Evolutionary conservation across 2,888 invertebrate genomes (phyloP), one percentile per base, ranked within the genome.

Genomic region (Lapara coniferarum): DNA sequence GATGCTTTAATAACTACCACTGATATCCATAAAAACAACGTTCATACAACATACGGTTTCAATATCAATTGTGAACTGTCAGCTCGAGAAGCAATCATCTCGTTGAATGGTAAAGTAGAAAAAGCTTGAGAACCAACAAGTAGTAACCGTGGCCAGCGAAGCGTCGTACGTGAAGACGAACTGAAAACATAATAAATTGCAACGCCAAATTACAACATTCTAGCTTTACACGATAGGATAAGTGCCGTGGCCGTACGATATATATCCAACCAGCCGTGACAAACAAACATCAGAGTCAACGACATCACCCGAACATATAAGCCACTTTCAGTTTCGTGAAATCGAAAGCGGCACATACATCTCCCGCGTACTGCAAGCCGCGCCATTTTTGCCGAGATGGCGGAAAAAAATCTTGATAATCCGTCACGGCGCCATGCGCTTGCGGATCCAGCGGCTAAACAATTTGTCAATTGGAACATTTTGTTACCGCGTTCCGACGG

Each of bases 231-330:
- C 89, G 89, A 90, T 85, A 89, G 85, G 85, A 88, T 87, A 80
- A 86, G 78, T 81, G 79, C 81, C 78, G 82, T 10, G 81, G 80
- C 81, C 80, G 81, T 81, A 81, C 77, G 80, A 84, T 84, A 83
- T 77, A 79, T 75, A 78, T 78, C 83, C 91, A 89, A 85, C 92
- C 88, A 89, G 85, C 82, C 92, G 87, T 91, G 87, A 86, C 92
- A 92, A 93, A 92, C 91, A 93, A 92, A 92, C 92, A 91, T 82
- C 77, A 81, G 87, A 92, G 92, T 92, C 92, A 92, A 91, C 89
- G 91, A 92, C 92, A 92, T 84, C 84, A 85, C 87, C 92, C 91
- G 89, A 92, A 93, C 93, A 90, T 90, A 89, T 83, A 84, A 82
- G 82, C 78, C 86, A 90, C 93, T 93, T 91, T 93, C 92, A 86